phyloP scores from a whole-genome alignment of 2,113 vertebrate genomes.

The Aptenodytes forsteri region DNA sequence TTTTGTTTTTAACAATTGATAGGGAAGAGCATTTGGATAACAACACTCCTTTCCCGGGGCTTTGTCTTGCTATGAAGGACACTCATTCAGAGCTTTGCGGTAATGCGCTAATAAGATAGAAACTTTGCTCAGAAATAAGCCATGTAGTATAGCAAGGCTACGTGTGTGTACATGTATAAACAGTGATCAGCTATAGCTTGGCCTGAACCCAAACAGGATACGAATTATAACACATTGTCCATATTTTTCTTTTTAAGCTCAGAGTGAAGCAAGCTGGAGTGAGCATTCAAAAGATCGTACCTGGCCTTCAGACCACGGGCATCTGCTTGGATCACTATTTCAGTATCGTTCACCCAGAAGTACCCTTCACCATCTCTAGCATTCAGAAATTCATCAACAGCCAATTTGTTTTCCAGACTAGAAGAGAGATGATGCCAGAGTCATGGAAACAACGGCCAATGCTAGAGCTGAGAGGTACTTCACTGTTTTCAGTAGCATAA shows the following conservation, averaged over 20 bases:
- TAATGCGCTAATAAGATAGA: not conserved
- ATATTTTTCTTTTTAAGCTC: conserved; percentile 60
- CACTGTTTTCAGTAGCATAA: not conserved
- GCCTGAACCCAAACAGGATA: not conserved
- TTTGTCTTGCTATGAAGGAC: not conserved
- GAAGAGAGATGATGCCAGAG: conserved; percentile 73
- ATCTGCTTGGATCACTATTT: conserved; percentile 76
- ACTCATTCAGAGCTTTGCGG: not conserved
- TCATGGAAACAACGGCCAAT: conserved; percentile 74
- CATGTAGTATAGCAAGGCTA: not conserved
- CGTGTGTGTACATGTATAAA: not conserved
- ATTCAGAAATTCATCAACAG: conserved; percentile 79
- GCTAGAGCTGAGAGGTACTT: conserved; percentile 72
- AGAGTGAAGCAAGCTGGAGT: conserved; percentile 73
- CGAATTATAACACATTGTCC: not conserved
- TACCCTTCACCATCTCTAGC: conserved; percentile 74
- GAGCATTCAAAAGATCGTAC: conserved; percentile 78
- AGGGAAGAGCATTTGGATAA: not conserved
- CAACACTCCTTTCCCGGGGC: not conserved
- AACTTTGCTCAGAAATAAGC: not conserved
- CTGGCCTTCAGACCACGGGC: conserved; percentile 72
- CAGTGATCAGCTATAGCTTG: not conserved
- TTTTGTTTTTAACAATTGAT: not conserved
- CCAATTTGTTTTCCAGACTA: conserved; percentile 77
- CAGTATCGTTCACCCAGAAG: conserved; percentile 71